Evolutionary conservation across 2,888 invertebrate genomes (phyloP).

Genomic region (Eupithecia pulchellata): DNA sequence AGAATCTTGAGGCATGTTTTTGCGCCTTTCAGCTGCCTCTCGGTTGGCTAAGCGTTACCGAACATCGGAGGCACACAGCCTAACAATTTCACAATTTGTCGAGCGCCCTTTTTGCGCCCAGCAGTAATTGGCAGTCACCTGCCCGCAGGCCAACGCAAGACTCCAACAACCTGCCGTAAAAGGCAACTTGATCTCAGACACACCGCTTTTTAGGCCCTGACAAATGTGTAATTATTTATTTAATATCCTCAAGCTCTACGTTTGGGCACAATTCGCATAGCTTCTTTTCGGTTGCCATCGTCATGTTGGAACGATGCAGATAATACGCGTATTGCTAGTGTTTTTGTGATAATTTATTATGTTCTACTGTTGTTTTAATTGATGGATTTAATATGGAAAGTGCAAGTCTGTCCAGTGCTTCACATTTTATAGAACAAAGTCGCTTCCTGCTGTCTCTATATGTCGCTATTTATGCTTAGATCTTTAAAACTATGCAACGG

Average conservation of each 20-base stretch:
- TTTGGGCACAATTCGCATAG: slow-evolving; percentile 82
- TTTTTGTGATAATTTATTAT: slow-evolving; percentile 59
- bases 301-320: slow-evolving; percentile 55
- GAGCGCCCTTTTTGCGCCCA: slow-evolving; percentile 75
- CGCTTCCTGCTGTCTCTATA: no score
- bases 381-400: slow-evolving; percentile 48
- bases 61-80: slow-evolving; percentile 36
- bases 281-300: slow-evolving; percentile 65
- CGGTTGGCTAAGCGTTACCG: slow-evolving; percentile 45
- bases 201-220: slow-evolving; percentile 83
- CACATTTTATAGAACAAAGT: no score
- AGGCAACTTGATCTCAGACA: slow-evolving; percentile 69
- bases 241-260: slow-evolving; percentile 75
- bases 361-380: slow-evolving; percentile 61
- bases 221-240: slow-evolving; percentile 86
- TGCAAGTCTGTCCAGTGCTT: slow-evolving; percentile 18
- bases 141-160: slow-evolving; percentile 61
- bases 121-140: slow-evolving; percentile 82
- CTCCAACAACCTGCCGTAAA: slow-evolving; percentile 67
- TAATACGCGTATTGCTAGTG: slow-evolving; percentile 48
- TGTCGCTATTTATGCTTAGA: no score
- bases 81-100: slow-evolving; percentile 85
- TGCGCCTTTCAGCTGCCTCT: slow-evolving; percentile 14
- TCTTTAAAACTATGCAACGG: no score
- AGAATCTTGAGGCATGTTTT: background rate